phyloP scores from a whole-genome alignment of 2,888 invertebrate species.

The Latrodectus hesperus region DNA sequence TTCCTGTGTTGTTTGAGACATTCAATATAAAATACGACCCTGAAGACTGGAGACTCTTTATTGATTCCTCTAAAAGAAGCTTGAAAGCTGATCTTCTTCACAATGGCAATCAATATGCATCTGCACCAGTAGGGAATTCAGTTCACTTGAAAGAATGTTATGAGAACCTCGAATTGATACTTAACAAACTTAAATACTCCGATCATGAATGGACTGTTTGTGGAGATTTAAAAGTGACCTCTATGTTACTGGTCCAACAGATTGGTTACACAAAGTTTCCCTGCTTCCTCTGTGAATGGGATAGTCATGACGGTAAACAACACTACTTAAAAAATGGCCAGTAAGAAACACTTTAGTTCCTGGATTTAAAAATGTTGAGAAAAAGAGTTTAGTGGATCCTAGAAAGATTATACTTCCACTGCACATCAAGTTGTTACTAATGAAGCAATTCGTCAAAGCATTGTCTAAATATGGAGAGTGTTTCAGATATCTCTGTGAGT shows the following conservation, averaged over 20 bases:
- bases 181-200: conserved; percentile 26
- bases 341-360: neutral
- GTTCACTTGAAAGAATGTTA: conserved; percentile 71
- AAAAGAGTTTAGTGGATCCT: conserved; percentile 16
- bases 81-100: conserved; percentile 68
- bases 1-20: neutral
- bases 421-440: conserved; percentile 72
- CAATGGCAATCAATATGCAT: conserved; percentile 69
- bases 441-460: conserved; percentile 70
- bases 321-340: conserved; percentile 65
- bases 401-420: conserved; percentile 70
- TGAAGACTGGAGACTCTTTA: neutral
- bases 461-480: conserved; percentile 63
- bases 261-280: conserved; percentile 72
- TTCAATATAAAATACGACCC: neutral
- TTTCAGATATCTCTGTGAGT: conserved; percentile 64
- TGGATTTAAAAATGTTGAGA: neutral
- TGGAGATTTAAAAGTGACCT: conserved; percentile 68
- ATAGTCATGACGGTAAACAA: conserved; percentile 70
- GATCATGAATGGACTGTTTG: conserved; percentile 52
- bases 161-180: conserved; percentile 32
- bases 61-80: conserved; percentile 20
- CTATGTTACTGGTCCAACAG: conserved; percentile 72
- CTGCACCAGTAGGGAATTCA: conserved; percentile 72
- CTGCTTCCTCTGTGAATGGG: conserved; percentile 72